Base-by-base conservation (phyloP, 37 sponge, comb jelly and placozoan species). In the Axinella damicornis region DNA sequence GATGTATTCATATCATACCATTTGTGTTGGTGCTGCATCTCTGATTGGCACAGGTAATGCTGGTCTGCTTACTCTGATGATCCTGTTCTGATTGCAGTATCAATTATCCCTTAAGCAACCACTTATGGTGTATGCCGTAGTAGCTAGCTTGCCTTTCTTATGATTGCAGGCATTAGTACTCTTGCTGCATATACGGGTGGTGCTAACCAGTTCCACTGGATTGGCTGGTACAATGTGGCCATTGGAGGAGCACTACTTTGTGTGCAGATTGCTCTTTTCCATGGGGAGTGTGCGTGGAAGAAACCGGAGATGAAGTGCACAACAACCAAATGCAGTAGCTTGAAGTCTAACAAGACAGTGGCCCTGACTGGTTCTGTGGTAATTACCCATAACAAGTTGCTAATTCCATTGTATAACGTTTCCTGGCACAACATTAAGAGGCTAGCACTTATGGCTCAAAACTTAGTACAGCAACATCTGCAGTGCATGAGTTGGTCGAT, bases 1-100 rank as follows among this genome's bases (percentile, higher is more conserved):
- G 2, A 9, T 53, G 69, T 79, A 38, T 79, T 46, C 80, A 41
- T 40, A 46, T 5, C 53, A 38, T 19, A 63, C 80, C 16, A 55
- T 79, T 2, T 9, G 17, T 11, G 54, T 79, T 31, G 66, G 40
- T 25, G 13, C 66, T 12, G 53, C 65, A 2, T 79, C 65, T 66
- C 52, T 79, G 14, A 1, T 53, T 65, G 80, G 80, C 16, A 68
- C 80, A 67, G 80, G 80, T 79, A 67, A n/a, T n/a, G n/a, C n/a
- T n/a, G n/a, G n/a, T n/a, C n/a, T n/a, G n/a, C 9, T 9, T n/a
- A n/a, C n/a, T n/a, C n/a, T n/a, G n/a, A n/a, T n/a, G n/a, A n/a
- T n/a, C n/a, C n/a, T n/a, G n/a, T n/a, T n/a, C n/a, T n/a, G n/a
- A n/a, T n/a, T n/a, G n/a, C n/a, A n/a, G n/a, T n/a, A n/a, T n/a